These are phyloP conservation scores for Callopanchax toddi DNA, from an alignment of 2,113 vertebrate genomes.

Conservation along the genomic window DNA sequence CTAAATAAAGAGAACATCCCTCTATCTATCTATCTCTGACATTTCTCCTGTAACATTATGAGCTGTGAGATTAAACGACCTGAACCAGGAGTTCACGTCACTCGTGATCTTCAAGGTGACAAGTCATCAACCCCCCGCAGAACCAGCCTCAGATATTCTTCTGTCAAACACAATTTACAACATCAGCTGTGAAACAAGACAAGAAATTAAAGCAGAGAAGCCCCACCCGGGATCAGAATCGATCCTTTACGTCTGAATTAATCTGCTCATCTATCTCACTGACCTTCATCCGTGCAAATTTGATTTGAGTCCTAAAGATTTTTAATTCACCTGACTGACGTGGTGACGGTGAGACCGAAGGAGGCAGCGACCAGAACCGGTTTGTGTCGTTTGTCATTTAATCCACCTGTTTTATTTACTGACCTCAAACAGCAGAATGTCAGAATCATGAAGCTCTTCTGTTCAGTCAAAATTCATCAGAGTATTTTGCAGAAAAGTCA, in stretches of 20 bases:
- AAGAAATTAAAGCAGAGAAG: no score
- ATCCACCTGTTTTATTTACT: background rate
- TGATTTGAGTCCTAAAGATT: conserved; percentile 45
- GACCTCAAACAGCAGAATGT: background rate
- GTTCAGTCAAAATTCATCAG: no score
- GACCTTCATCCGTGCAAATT: conserved; percentile 59
- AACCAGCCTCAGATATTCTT: conserved; percentile 1
- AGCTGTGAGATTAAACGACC: no score
- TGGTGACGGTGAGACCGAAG: background rate
- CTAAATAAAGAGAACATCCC: no score
- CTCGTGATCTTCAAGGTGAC: background rate
- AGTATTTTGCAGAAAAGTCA: no score
- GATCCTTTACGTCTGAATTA: conserved; percentile 39
- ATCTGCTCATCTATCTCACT: conserved; percentile 23
- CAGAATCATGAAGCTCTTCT: no score
- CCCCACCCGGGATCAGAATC: conserved; percentile 26
- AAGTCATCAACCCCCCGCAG: background rate
- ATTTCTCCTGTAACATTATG: no score
- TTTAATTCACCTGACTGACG: conserved; percentile 23
- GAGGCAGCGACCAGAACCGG: background rate
- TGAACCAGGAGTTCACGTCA: no score
- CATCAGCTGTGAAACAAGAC: background rate
- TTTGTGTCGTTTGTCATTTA: conserved; percentile 1
- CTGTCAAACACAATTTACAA: background rate
- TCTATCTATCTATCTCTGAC: no score